Conservation (phyloP, 2,113 vertebrate genomes). For the Zosterops borbonicus region DNA sequence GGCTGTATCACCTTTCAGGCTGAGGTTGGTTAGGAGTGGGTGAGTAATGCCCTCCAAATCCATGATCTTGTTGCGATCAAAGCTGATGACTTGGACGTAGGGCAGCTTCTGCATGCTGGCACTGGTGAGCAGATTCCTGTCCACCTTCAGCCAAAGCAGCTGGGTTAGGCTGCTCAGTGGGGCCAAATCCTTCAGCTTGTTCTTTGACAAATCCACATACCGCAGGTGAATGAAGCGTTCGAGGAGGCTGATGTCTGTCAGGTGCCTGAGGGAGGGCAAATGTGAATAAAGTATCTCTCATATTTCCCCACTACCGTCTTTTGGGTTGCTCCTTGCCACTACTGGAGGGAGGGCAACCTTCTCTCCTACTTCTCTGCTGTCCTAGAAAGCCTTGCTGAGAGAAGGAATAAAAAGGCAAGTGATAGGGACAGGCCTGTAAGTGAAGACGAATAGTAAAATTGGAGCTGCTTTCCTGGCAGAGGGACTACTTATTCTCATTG, state of each 20-base stretch:
- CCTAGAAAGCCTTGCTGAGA: not conserved
- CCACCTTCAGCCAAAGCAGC: slow-evolving; percentile 90
- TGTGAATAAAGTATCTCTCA: not conserved
- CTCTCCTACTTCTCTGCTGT: not conserved
- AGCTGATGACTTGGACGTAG: slow-evolving; percentile 87
- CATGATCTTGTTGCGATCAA: slow-evolving; percentile 81
- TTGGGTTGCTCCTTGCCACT: not conserved
- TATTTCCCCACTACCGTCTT: not conserved
- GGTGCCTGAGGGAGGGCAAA: slow-evolving; percentile 65
- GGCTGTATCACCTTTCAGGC: slow-evolving; percentile 81
- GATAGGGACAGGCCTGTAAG: not conserved
- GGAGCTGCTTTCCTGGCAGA: not conserved
- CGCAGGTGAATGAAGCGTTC: slow-evolving; percentile 84
- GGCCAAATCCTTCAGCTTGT: slow-evolving; percentile 83
- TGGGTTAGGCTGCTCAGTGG: slow-evolving; percentile 82
- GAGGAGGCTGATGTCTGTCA: slow-evolving; percentile 83
- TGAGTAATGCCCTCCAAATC: slow-evolving; percentile 79
- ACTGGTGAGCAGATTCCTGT: slow-evolving; percentile 79
- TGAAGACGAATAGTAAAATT: not conserved
- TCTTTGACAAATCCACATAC: slow-evolving; percentile 89
- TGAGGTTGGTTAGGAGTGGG: slow-evolving; percentile 81
- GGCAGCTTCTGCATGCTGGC: slow-evolving; percentile 77
- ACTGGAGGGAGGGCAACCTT: not conserved
- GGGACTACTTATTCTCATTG: not conserved
- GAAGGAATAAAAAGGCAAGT: not conserved